Percentiles rank a stretch among this genome's conserved stretches.
These are phyloP conservation scores for Cyanoderma ruficeps DNA, from an alignment of 2,113 vertebrate genomes.

Conservation along the genomic window DNA sequence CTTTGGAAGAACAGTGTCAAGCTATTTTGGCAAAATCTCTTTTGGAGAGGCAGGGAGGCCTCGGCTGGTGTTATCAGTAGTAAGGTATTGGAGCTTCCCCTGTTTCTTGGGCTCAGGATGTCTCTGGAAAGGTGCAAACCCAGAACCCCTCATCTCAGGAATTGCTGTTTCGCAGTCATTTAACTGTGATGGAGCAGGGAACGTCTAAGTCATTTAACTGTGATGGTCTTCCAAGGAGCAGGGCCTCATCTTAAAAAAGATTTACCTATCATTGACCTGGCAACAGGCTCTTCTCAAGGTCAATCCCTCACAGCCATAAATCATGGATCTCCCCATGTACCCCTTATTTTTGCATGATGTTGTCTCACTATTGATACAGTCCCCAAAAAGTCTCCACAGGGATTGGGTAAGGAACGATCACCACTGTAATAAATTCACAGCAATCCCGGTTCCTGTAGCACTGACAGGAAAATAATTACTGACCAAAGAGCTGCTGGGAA, in stretches of 20 bases:
- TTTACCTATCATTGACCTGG: not conserved
- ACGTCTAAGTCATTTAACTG: not conserved
- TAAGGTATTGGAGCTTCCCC: not conserved
- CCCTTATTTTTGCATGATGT: not conserved
- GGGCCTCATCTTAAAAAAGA: not conserved
- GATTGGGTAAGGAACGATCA: not conserved
- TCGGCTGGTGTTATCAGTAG: not conserved
- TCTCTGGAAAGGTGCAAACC: not conserved
- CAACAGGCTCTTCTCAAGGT: not conserved
- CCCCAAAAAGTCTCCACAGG: fast-evolving
- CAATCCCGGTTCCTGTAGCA: not conserved
- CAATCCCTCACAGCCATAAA: not conserved
- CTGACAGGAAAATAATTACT: not conserved
- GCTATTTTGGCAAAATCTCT: not conserved
- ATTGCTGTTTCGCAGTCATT: not conserved
- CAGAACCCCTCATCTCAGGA: not conserved
- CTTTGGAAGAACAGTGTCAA: not conserved
- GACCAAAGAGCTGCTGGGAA: not conserved
- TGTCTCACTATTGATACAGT: fast-evolving
- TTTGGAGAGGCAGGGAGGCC: not conserved
- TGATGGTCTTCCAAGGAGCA: not conserved
- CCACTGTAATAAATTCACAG: not conserved
- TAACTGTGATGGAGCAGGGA: not conserved
- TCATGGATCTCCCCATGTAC: fast-evolving
- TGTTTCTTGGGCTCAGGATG: not conserved